Base-by-base conservation (phyloP, 2,113 vertebrate genomes). In the Barbus barbus region DNA sequence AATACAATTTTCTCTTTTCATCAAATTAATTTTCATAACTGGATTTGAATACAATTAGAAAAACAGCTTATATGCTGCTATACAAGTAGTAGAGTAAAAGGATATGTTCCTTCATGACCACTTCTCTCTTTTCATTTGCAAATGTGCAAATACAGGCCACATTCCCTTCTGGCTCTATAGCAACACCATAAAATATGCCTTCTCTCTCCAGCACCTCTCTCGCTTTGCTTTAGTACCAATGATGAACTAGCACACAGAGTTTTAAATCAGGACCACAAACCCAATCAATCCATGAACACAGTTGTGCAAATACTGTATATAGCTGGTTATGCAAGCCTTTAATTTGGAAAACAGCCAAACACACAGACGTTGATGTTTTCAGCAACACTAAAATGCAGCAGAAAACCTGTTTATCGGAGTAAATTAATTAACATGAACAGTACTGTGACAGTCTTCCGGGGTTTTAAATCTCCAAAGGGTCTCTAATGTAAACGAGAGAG, bases 81-180 rank as follows among this genome's bases (percentile, higher is more conserved):
- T 13, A 48, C 8, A n/a, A 71, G n/a, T 60, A 60, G 58, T 65
- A n/a, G n/a, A n/a, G n/a, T n/a, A n/a, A n/a, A n/a, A n/a, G n/a
- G n/a, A n/a, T n/a, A n/a, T n/a, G n/a, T n/a, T n/a, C n/a, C n/a
- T n/a, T n/a, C n/a, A n/a, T n/a, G n/a, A n/a, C n/a, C n/a, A n/a
- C 48, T 80, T 80, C 33, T 72, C 22, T 71, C 16, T 63, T 78
- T 89, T 61, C 20, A 83, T 81, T 87, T 56, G 78, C 38, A 73
- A 77, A 51, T 78, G 73, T 56, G 80, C n/a, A 41, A 80, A 83
- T 53, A 41, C 36, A 82, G 61, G 74, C 41, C 14, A 6, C 48
- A 60, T 74, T 81, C 24, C 63, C 36, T 26, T 36, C 36, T 46
- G 36, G 44, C 77, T 78, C 53, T 74, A n/a, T n/a, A 78, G 31